Conservation (phyloP, 2,797 vertebrate genomes). For the Alca torda region DNA sequence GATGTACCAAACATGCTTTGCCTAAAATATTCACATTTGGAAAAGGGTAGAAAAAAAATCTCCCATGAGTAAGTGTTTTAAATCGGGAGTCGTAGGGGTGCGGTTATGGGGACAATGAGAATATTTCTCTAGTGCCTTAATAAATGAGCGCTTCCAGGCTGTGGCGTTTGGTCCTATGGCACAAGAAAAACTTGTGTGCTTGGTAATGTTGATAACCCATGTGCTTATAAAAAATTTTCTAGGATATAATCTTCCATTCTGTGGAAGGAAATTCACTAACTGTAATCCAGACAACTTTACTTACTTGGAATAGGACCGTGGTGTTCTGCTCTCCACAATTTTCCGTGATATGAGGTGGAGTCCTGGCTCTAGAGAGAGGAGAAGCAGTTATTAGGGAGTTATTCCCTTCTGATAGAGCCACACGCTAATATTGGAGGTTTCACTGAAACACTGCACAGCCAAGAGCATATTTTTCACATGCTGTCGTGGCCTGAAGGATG, state of each 20-base stretch:
- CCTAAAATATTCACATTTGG: not conserved
- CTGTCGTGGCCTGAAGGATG: not conserved
- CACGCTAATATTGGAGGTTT: not conserved
- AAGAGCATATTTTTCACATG: not conserved
- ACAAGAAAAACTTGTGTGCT: not conserved
- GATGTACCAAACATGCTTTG: not conserved
- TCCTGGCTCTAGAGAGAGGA: not conserved
- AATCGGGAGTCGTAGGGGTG: not conserved
- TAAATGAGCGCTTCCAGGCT: not conserved
- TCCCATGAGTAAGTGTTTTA: not conserved
- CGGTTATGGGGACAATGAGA: not conserved
- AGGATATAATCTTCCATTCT: not conserved
- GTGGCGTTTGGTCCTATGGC: not conserved
- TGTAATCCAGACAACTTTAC: not conserved
- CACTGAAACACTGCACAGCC: not conserved
- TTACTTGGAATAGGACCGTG: fast-evolving
- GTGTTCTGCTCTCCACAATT: not conserved
- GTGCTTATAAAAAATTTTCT: not conserved
- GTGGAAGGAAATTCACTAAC: not conserved
- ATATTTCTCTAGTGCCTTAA: not conserved
- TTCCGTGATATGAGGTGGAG: not conserved
- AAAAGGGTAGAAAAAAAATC: not conserved
- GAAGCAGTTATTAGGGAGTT: not conserved
- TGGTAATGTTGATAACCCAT: not conserved
- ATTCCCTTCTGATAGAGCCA: not conserved